Evolutionary conservation across 2,888 invertebrate genomes (phyloP), one percentile per base, ranked within the genome.

Genomic region (Onthophagus sagittarius): DNA sequence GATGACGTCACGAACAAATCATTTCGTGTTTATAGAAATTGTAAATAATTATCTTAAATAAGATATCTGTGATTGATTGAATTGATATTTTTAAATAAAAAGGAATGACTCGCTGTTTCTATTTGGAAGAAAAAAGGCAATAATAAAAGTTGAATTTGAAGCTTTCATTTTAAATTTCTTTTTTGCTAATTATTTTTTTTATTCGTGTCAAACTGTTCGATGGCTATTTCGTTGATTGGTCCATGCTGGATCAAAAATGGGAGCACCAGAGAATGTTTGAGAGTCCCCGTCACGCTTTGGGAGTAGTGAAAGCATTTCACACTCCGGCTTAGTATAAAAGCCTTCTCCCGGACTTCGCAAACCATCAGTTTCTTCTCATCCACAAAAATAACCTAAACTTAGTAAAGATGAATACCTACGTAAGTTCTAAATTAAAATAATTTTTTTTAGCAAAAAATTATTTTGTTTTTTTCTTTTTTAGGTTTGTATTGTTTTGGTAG

Each of bases 281-380:
- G 15, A 74, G 72, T 71, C 71, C 72, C 71, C 71, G 69, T 65
- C 72, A 75, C 74, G 72, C 75, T 71, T 70, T 69, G 71, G 71
- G 72, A 75, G 72, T 75, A 73, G 73, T 73, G 73, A 73, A 73
- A 73, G 73, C 80, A 79, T 67, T 67, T 32, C 67, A 9, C 39
- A 67, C n/a, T 13, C 31, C 7, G 15, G 11, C 7, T 9, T 23
- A 0, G 23, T 67, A 67, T 67, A 67, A 31, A 67, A 67, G 67
- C 15, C 9, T 23, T 67, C 39, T 67, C 67, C 67, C 23, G 31
- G 67, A 31, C 32, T 32, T 31, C 31, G n/a, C 67, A 15, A 23
- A 67, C 4, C 67, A 67, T 67, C 67, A 67, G 67, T 67, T 23
- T 32, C 23, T 32, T 67, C 67, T 31, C 5, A 13, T 67, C 67